Evolutionary conservation across 2,888 invertebrate genomes (phyloP).

Genomic region (Escarpia spicata): DNA sequence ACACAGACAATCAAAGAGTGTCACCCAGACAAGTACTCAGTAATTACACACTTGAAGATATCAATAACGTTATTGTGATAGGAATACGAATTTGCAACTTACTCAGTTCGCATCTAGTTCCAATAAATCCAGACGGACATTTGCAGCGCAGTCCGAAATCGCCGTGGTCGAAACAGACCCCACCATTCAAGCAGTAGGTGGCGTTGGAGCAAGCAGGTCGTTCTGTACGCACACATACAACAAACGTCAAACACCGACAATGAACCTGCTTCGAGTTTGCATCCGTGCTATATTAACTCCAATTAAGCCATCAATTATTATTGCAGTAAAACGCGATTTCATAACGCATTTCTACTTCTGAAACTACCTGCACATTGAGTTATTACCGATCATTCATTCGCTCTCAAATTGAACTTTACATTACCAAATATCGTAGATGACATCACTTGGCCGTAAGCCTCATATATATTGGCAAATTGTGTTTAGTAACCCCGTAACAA

Average conservation of each 20-base stretch:
- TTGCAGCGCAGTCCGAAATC: not conserved
- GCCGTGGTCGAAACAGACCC: not conserved
- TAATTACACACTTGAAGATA: not conserved
- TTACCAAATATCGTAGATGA: not conserved
- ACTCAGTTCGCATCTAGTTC: conserved; percentile 2
- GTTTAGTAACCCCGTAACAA: not conserved
- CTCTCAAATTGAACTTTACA: not conserved
- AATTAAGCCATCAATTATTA: not conserved
- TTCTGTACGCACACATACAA: not conserved
- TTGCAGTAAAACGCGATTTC: not conserved
- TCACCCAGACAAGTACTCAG: too few relatives aligned
- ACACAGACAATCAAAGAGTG: not conserved
- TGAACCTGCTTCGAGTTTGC: not conserved
- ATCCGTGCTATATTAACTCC: not conserved
- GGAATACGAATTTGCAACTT: not conserved
- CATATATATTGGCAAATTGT: not conserved
- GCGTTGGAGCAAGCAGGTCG: not conserved
- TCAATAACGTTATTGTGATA: not conserved
- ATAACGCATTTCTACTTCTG: not conserved
- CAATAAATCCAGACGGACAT: not conserved
- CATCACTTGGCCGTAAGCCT: not conserved
- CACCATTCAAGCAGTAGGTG: not conserved
- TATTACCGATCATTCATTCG: not conserved
- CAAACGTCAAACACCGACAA: not conserved
- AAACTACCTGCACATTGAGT: not conserved